phyloP scores from a whole-genome alignment of 2,888 invertebrate genomes.

The Apotomis capreana region DNA sequence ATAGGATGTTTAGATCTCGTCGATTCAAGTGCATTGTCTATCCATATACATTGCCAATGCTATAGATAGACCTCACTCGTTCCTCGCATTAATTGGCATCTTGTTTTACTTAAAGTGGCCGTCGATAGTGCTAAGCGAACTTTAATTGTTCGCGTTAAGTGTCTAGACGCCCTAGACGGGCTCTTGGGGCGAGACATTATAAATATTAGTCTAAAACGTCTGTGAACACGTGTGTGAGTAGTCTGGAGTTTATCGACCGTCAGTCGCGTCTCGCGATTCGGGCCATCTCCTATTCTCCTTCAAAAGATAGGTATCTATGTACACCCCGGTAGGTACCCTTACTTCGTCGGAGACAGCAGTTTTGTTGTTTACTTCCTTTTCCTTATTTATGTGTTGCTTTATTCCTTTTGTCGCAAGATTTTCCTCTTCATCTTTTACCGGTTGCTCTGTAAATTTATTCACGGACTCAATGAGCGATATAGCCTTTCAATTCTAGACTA shows the following conservation, averaged over 20 bases:
- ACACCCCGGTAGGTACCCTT: background rate
- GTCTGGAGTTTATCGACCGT: constrained; percentile 75
- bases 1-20: constrained; percentile 52
- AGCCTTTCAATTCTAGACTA: background rate
- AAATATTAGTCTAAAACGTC: constrained; percentile 57
- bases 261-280: constrained; percentile 63
- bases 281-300: constrained; percentile 51
- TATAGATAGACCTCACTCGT: constrained; percentile 69
- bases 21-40: constrained; percentile 60
- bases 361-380: constrained; percentile 2
- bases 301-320: background rate
- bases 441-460: background rate
- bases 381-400: background rate
- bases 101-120: constrained; percentile 33
- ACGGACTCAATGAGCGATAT: background rate
- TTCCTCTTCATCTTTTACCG: background rate
- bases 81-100: constrained; percentile 54
- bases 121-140: constrained; percentile 52
- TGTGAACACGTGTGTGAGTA: constrained; percentile 57
- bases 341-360: constrained; percentile 3
- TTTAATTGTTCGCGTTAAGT: constrained; percentile 41
- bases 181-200: constrained; percentile 51
- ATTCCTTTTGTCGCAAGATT: constrained; percentile 6
- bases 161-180: constrained; percentile 54
- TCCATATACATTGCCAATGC: constrained; percentile 57